Evolutionary conservation across 1,140 invertebrate genomes (phyloP).

Genomic region (Lanistes nyassanus): DNA sequence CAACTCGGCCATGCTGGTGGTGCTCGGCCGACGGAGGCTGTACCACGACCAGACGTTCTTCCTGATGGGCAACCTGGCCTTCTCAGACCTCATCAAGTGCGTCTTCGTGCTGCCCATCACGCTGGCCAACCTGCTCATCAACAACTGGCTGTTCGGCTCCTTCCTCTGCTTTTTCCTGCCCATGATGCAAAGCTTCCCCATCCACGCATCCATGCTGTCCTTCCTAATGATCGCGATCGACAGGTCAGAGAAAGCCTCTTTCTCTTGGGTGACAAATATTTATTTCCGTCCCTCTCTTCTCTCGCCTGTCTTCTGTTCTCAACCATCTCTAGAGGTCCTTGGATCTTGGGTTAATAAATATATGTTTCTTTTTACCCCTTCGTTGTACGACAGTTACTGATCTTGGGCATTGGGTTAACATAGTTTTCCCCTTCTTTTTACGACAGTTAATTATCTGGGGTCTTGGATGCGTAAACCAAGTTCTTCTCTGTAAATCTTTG

Average conservation of each 20-base stretch:
- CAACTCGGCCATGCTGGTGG: constrained; percentile 73
- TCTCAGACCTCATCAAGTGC: constrained; percentile 78
- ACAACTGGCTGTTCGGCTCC: constrained; percentile 81
- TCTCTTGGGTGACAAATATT: neutral
- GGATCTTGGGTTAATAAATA: neutral
- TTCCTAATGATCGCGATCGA: constrained; percentile 78
- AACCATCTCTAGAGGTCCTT: neutral
- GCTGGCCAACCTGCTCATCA: constrained; percentile 75
- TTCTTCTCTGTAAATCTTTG: too few species aligned
- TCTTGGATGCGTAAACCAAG: too few species aligned
- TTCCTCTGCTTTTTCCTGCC: constrained; percentile 81
- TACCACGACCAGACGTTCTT: constrained; percentile 75
- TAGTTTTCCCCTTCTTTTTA: too few species aligned
- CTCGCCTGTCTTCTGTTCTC: too few species aligned
- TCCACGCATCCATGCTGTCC: constrained; percentile 78
- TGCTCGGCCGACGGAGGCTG: constrained; percentile 72
- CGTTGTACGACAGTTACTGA: neutral
- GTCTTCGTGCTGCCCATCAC: constrained; percentile 76
- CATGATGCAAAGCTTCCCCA: constrained; percentile 80
- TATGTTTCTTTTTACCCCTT: neutral
- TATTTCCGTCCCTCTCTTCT: neutral
- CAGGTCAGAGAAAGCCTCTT: constrained; percentile 59
- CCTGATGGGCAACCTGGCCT: constrained; percentile 76
- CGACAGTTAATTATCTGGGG: too few species aligned
- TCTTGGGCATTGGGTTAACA: neutral